Percentiles rank a stretch among this genome's conserved stretches.
phyloP scores from a whole-genome alignment of 2,888 invertebrate species.

The Meandrusa payeni region DNA sequence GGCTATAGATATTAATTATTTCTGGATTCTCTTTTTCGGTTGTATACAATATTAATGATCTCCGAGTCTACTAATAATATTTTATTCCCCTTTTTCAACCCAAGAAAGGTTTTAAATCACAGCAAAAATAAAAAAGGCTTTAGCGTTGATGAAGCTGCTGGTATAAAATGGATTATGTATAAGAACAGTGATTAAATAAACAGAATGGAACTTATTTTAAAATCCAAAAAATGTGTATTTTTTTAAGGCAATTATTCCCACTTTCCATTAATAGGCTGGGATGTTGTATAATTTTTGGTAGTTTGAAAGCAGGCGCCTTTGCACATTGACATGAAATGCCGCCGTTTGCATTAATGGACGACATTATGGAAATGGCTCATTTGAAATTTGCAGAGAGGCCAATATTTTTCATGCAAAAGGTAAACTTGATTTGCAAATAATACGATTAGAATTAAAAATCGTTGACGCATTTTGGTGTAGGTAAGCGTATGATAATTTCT shows the following conservation, averaged over 20 bases:
- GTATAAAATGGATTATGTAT: no score
- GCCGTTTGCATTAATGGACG: slow-evolving; percentile 28
- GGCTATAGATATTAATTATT: no score
- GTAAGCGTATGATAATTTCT: slow-evolving; percentile 17
- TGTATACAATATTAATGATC: no score
- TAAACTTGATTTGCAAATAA: slow-evolving; percentile 42
- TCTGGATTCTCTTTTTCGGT: no score
- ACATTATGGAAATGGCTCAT: slow-evolving; percentile 33
- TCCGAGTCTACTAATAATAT: no score
- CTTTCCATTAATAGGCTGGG: slow-evolving; percentile 6
- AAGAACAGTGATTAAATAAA: neutral
- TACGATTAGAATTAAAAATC: slow-evolving; percentile 37
- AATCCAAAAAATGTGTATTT: slow-evolving; percentile 6
- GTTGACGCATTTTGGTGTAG: slow-evolving; percentile 41
- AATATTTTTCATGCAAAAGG: slow-evolving; percentile 40
- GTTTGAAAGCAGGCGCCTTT: slow-evolving; percentile 1
- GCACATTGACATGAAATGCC: slow-evolving; percentile 14
- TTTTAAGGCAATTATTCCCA: neutral
- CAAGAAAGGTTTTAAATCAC: no score
- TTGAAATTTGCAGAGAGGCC: slow-evolving; percentile 37
- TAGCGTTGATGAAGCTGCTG: no score
- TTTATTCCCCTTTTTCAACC: no score
- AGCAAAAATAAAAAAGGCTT: no score
- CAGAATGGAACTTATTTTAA: neutral
- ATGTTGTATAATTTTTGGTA: slow-evolving; percentile 18